Base-by-base conservation (phyloP, 2,113 vertebrate species). In the Saimiri boliviensis region DNA sequence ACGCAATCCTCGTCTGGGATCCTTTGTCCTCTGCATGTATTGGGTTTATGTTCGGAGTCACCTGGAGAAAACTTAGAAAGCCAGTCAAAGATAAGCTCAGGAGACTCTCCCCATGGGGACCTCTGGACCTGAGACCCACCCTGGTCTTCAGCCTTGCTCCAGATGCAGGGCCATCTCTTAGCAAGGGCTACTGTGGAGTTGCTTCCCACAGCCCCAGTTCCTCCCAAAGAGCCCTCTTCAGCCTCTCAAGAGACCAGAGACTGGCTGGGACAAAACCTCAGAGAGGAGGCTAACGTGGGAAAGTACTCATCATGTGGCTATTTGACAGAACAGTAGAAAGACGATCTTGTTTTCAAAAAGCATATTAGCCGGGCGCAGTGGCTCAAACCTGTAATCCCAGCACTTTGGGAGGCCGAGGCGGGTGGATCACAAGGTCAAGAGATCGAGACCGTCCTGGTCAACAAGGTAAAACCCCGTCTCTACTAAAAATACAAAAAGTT, bases 271-370 rank as follows among this genome's bases (percentile, higher is more conserved):
- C 7, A 27, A 95, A 81, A 85, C 12, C 11, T 12, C 32, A 14
- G 40, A 89, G 47, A 54, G 2, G 35, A 94, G 45, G 19, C 47
- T 84, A n/a, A 71, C 17, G 3, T 19, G 1, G 56, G 70, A 12
- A 80, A 35, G 76, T 63, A 35, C 20, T 90, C 14, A 87, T n/a
- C 25, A 68, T 56, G 45, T 79, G 42, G 10, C 76, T 93, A 79
- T 92, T 85, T 76, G 45, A 90, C 47, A 90, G 80, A 95, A 80
- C 35, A 81, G 60, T 63, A 89, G 93, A 88, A 77, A 68, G 71
- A 74, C 13, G 80, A 35, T 58, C 60, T 19, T 45, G 32, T 63
- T 80, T 54, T 73, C 21, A 37, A 93, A 85, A 87, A 58, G 35
- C 40, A 25, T 93, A 73, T 73, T 91, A 87, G 88, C 49, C 13